Conservation (phyloP, 1,140 invertebrate species). For the Apis cerana region DNA sequence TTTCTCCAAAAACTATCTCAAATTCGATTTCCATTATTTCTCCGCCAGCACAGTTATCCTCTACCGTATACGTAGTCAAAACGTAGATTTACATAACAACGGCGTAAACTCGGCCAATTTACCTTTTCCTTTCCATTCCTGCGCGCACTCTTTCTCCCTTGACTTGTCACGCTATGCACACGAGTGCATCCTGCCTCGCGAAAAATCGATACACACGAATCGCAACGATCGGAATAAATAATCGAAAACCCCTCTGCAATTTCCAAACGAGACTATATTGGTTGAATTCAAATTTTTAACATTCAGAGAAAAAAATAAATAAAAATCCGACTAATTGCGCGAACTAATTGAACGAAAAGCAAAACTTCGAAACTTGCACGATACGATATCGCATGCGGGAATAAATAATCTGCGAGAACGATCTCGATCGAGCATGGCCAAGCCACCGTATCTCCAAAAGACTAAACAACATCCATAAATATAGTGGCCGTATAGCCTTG, state of each 20-base stretch:
- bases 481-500: background rate
- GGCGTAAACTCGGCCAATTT: constrained; percentile 54
- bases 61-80: constrained; percentile 40
- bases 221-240: constrained; percentile 2
- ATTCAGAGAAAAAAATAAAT: background rate
- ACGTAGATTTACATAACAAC: constrained; percentile 58
- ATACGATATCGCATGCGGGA: too few relatives aligned
- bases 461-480: constrained; percentile 17
- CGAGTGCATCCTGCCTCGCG: background rate
- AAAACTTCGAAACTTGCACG: background rate
- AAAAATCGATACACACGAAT: constrained; percentile 44
- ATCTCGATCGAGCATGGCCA: background rate
- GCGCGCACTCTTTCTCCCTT: background rate
- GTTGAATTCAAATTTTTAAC: background rate
- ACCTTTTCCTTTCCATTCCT: constrained; percentile 50
- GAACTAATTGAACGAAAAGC: too few relatives aligned
- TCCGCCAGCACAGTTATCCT: constrained; percentile 38
- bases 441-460: background rate
- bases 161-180: background rate
- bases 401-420: background rate
- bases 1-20: too few relatives aligned
- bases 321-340: too few relatives aligned
- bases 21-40: constrained; percentile 42
- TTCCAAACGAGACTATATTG: background rate
- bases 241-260: background rate